Conservation (phyloP, 2,797 vertebrate species). For the Masticophis lateralis region DNA sequence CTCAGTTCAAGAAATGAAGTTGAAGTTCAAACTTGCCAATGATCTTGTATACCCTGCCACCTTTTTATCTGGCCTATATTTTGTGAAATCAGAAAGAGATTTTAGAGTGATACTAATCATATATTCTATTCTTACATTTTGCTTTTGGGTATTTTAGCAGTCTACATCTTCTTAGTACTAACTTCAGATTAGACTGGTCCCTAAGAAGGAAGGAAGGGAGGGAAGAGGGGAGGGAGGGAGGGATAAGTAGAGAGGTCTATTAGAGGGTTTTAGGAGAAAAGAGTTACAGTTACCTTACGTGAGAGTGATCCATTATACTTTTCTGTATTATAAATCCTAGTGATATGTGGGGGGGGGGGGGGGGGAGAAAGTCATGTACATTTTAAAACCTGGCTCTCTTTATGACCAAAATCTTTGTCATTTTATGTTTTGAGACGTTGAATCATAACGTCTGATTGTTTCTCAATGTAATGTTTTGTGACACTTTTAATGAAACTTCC, state of each 20-base stretch:
- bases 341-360: not conserved
- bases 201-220: not conserved
- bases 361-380: not conserved
- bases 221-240: not conserved
- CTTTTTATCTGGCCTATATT: not conserved
- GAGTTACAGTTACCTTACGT: not conserved
- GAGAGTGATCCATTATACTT: not conserved
- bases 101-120: slow-evolving; percentile 21
- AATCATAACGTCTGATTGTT: not conserved
- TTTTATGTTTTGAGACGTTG: slow-evolving; percentile 5
- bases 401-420: not conserved
- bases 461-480: not conserved
- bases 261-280: not conserved
- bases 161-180: not conserved
- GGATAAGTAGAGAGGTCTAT: not conserved
- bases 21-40: not conserved
- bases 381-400: not conserved
- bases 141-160: not conserved
- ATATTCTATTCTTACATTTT: not conserved
- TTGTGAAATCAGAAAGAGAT: slow-evolving; percentile 17
- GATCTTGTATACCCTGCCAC: not conserved
- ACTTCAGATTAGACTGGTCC: slow-evolving; percentile 20
- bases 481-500: slow-evolving; percentile 13
- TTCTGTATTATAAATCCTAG: not conserved
- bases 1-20: not conserved